Conservation (phyloP, 1,140 invertebrate species). For the Drosophila busckii region DNA sequence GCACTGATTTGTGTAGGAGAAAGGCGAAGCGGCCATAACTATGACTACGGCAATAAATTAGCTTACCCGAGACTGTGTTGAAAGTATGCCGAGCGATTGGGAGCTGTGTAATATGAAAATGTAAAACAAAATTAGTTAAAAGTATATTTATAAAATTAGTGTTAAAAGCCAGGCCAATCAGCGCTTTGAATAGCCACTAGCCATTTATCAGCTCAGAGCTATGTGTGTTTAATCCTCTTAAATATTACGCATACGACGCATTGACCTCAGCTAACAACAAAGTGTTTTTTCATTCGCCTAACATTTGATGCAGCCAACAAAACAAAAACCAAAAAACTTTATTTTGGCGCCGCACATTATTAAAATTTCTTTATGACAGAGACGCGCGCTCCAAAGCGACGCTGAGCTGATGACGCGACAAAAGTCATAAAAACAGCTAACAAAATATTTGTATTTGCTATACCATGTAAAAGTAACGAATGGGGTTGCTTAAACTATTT, state of each 20-base stretch:
- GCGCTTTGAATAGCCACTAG: too few species aligned
- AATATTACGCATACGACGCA: constrained; percentile 52
- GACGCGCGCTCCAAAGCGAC: constrained; percentile 48
- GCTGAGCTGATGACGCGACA: constrained; percentile 53
- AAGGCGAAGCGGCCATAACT: constrained; percentile 1
- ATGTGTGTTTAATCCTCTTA: constrained; percentile 46
- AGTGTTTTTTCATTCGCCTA: constrained; percentile 41
- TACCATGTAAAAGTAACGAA: background rate
- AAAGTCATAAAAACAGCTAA: constrained; percentile 75
- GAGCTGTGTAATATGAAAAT: constrained; percentile 7
- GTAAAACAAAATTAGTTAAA: too few species aligned
- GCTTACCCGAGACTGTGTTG: too few species aligned
- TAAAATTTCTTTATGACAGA: constrained; percentile 77
- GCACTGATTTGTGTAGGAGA: constrained; percentile 63
- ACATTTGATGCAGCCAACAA: constrained; percentile 51
- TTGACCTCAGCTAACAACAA: constrained; percentile 48
- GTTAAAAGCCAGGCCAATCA: too few species aligned
- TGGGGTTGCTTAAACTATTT: background rate
- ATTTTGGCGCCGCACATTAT: constrained; percentile 77
- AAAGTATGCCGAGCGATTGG: background rate
- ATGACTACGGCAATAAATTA: too few species aligned
- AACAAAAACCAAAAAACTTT: constrained; percentile 48
- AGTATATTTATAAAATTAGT: too few species aligned
- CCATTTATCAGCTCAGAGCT: too few species aligned
- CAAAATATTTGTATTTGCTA: constrained; percentile 67